Evolutionary conservation across 2,797 vertebrate genomes (phyloP).

Genomic region (Ibycter americanus): DNA sequence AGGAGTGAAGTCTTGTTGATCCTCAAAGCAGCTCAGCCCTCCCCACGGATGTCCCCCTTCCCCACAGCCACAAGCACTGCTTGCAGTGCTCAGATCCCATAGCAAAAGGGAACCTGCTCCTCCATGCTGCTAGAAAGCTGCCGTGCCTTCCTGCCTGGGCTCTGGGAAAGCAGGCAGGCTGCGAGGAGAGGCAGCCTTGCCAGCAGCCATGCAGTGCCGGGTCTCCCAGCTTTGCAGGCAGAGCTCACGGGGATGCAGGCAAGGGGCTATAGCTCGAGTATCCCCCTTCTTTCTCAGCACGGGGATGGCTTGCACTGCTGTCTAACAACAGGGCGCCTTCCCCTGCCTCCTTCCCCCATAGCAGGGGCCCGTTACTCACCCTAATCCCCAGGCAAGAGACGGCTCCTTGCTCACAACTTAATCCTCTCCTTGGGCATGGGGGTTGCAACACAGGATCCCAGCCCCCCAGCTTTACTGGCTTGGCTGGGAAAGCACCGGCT

Average conservation of each 20-base stretch:
- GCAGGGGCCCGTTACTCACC: constrained; percentile 29
- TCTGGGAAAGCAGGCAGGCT: not conserved
- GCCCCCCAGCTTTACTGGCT: constrained; percentile 64
- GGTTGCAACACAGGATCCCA: constrained; percentile 46
- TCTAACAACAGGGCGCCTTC: not conserved
- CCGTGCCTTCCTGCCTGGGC: not conserved
- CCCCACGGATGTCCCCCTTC: fast-evolving
- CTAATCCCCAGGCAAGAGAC: not conserved
- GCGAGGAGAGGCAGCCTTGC: not conserved
- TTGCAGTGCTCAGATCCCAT: not conserved
- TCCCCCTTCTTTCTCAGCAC: not conserved
- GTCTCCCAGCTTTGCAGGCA: not conserved
- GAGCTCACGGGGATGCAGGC: fast-evolving
- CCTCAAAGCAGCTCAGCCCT: not conserved
- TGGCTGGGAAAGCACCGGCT: constrained; percentile 76
- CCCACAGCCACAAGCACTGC: not conserved
- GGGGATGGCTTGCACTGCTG: not conserved
- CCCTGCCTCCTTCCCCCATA: not conserved
- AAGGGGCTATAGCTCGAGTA: not conserved
- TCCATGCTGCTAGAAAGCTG: not conserved
- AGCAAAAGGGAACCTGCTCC: not conserved
- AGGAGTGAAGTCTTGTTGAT: not conserved
- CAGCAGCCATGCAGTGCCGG: not conserved
- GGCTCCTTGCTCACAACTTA: not conserved
- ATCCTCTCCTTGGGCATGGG: not conserved